phyloP scores from a whole-genome alignment of 1,140 invertebrate genomes.

The Kradibia gibbosae region DNA sequence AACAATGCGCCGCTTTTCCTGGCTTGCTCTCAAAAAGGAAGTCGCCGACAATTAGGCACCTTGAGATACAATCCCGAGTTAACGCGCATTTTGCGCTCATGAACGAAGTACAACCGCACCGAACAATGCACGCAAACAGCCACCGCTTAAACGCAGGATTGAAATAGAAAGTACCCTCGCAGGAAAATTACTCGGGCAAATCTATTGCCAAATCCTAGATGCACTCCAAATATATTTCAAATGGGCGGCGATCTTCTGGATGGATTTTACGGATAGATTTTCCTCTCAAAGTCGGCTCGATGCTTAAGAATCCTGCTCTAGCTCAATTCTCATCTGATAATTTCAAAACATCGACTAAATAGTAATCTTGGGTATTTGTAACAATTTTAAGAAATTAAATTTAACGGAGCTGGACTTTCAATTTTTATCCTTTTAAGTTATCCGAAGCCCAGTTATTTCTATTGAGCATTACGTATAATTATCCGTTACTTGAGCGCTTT shows the following conservation, averaged over 20 bases:
- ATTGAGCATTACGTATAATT: no score
- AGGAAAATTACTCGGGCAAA: not conserved
- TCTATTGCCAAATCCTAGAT: not conserved
- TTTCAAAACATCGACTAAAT: no score
- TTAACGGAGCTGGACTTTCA: no score
- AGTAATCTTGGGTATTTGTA: no score
- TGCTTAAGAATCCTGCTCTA: no score
- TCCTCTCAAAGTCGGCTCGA: no score
- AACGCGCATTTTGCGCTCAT: not conserved
- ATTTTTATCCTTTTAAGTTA: no score
- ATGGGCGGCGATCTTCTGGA: not conserved
- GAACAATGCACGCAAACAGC: not conserved
- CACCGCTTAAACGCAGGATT: not conserved
- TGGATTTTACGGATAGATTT: no score
- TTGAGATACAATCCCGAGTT: slow-evolving; percentile 40
- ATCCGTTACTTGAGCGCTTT: no score
- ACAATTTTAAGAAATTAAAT: no score
- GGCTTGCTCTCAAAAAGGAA: slow-evolving; percentile 58
- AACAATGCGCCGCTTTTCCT: slow-evolving; percentile 53
- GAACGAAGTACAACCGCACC: not conserved
- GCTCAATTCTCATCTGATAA: no score
- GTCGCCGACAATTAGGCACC: slow-evolving; percentile 45
- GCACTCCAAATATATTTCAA: not conserved
- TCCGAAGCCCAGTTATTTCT: no score
- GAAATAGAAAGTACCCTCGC: not conserved